A percentile compares a stretch with the other conserved stretches of the same genome.
Evolutionary conservation across 2,888 invertebrate genomes (phyloP).

Genomic region (Clistopyga incitator): DNA sequence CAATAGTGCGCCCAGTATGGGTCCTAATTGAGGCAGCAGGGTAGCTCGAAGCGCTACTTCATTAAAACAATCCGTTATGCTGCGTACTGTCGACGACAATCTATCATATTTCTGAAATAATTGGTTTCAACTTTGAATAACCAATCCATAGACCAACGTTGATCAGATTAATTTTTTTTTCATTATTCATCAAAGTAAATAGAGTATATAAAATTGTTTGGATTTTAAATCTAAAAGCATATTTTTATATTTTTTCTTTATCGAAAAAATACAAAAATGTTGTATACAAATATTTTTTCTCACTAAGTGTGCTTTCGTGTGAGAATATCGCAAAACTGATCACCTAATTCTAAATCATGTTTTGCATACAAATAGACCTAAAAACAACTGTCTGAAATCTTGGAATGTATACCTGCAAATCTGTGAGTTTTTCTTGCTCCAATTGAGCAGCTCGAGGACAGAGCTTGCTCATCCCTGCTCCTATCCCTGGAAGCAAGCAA

Average conservation of each 20-base stretch:
- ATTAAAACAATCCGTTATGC: conserved; percentile 83
- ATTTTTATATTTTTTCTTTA: no score
- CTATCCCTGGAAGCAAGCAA: conserved; percentile 88
- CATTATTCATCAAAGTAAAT: no score
- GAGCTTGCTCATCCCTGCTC: conserved; percentile 85
- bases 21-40: conserved; percentile 75
- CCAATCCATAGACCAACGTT: background rate
- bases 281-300: no score
- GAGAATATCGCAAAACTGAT: no score
- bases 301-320: no score
- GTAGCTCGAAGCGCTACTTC: conserved; percentile 73
- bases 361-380: no score
- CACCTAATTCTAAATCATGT: no score
- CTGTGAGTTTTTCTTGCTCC: conserved; percentile 81
- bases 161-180: no score
- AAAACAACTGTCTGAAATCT: conserved; percentile 62
- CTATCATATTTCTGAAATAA: conserved; percentile 85
- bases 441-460: conserved; percentile 82
- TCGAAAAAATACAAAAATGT: no score
- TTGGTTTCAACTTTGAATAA: background rate
- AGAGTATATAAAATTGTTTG: no score
- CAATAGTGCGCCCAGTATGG: conserved; percentile 88
- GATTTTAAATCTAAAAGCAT: background rate
- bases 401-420: conserved; percentile 85
- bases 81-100: conserved; percentile 86